Percentiles rank a stretch among this genome's conserved stretches.
phyloP scores from a whole-genome alignment of 2,888 invertebrate species.

The Drosophila limbata region DNA sequence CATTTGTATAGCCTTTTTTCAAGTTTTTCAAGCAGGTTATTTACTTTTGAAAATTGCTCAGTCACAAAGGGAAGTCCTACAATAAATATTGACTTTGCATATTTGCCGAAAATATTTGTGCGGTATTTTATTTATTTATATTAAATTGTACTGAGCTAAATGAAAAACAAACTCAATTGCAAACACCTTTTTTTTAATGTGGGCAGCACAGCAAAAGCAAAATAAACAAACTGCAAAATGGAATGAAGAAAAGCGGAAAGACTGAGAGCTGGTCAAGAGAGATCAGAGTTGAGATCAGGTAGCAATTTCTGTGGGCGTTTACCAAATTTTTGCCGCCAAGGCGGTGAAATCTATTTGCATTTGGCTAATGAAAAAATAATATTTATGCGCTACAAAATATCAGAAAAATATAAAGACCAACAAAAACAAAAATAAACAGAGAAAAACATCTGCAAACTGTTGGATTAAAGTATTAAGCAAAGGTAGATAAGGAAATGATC shows the following conservation, averaged over 20 bases:
- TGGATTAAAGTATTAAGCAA: constrained; percentile 32
- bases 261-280: constrained; percentile 17
- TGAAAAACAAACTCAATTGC: constrained; percentile 66
- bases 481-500: constrained; percentile 1
- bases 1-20: not conserved
- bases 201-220: constrained; percentile 35
- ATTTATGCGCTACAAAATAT: constrained; percentile 56
- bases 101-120: constrained; percentile 68
- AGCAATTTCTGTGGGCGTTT: constrained; percentile 63
- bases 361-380: constrained; percentile 73
- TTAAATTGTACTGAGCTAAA: constrained; percentile 41
- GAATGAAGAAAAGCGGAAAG: constrained; percentile 2
- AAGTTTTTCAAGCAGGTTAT: constrained; percentile 39
- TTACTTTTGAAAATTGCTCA: constrained; percentile 32
- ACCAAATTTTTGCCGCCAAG: constrained; percentile 47
- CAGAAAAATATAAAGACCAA: constrained; percentile 30
- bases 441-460: constrained; percentile 39
- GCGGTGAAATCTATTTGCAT: constrained; percentile 66
- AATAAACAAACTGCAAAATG: constrained; percentile 38
- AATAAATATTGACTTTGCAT: constrained; percentile 68
- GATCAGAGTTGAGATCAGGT: constrained; percentile 39
- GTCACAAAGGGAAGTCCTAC: constrained; percentile 28
- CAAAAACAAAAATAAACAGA: constrained; percentile 33
- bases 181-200: constrained; percentile 51
- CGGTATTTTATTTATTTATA: constrained; percentile 61